Evolutionary conservation across 2,797 vertebrate species (phyloP).

Genomic region (Poeciliopsis paucimaculata): DNA sequence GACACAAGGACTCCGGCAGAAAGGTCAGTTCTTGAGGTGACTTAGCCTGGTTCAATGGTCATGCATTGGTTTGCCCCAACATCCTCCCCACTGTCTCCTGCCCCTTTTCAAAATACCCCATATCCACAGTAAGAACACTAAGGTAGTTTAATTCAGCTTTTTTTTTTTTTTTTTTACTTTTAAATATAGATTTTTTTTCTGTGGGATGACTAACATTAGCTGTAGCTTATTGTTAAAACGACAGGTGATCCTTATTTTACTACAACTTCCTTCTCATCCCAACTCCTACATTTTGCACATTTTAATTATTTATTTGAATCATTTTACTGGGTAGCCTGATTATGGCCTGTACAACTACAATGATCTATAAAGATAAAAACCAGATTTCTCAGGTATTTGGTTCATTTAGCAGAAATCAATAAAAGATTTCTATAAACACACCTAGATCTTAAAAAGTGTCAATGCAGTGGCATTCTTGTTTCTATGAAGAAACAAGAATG

Average conservation of each 20-base stretch:
- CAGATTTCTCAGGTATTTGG: background rate
- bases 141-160: conserved; percentile 34
- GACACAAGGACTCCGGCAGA: conserved; percentile 99
- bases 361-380: background rate
- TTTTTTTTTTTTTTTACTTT: background rate
- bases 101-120: conserved; percentile 17
- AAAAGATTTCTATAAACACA: background rate
- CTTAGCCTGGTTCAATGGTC: conserved; percentile 51
- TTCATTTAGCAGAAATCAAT: background rate
- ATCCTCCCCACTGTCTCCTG: conserved; percentile 5
- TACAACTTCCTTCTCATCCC: background rate
- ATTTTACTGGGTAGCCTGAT: background rate
- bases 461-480: background rate
- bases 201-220: background rate
- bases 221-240: background rate
- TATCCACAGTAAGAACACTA: conserved; percentile 37
- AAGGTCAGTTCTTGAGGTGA: conserved; percentile 93
- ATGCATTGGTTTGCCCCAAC: conserved; percentile 53
- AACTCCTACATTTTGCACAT: background rate
- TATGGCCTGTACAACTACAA: background rate
- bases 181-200: background rate
- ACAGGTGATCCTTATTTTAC: background rate
- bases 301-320: background rate
- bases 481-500: background rate
- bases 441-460: background rate